Base-by-base conservation (phyloP, 2,113 vertebrate genomes). In the Malurus melanocephalus region DNA sequence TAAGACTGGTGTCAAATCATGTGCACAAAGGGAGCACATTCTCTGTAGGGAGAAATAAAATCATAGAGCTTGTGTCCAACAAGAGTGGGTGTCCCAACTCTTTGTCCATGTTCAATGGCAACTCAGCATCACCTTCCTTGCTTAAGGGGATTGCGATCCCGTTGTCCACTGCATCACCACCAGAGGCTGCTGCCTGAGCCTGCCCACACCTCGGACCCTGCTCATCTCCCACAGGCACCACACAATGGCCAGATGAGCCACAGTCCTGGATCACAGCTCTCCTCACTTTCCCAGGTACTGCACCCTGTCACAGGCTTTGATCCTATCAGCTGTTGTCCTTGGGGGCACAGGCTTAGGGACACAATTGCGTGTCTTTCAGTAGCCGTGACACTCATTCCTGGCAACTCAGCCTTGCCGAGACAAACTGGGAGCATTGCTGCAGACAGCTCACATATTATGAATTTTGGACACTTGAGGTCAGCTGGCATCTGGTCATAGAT, bases 331-430 rank as follows among this genome's bases (percentile, higher is more conserved):
- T 74, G 52, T 35, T n/a, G 14, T 23, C 21, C 53, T 27, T 16
- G 22, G n/a, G 52, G 18, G 21, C 45, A 61, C 16, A 56, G 59
- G n/a, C 30, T 35, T 43, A 55, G 35, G 32, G 16, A 74, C 43
- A 53, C 0, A 0, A 66, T 55, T 23, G 28, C 1, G 0, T 38
- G 21, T 23, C 67, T 72, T 75, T 57, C 33, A 59, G 24, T 21
- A 28, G 32, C 53, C 79, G 33, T 0, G 1, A n/a, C 40, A 52
- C n/a, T 17, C 24, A 51, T 24, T 49, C 11, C 20, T 38, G 59
- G 49, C 26, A 82, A n/a, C 26, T 48, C 45, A n/a, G 32, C 51
- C 46, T 66, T 49, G 32, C 16, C 56, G 80, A 92, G 56, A 5
- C 46, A 66, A 62, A 74, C 3, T 49, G 38, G 33, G 27, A 43